A percentile compares a stretch with the other conserved stretches of the same genome.
phyloP scores from a whole-genome alignment of 2,797 vertebrate genomes.

The Poeciliopsis turneri region DNA sequence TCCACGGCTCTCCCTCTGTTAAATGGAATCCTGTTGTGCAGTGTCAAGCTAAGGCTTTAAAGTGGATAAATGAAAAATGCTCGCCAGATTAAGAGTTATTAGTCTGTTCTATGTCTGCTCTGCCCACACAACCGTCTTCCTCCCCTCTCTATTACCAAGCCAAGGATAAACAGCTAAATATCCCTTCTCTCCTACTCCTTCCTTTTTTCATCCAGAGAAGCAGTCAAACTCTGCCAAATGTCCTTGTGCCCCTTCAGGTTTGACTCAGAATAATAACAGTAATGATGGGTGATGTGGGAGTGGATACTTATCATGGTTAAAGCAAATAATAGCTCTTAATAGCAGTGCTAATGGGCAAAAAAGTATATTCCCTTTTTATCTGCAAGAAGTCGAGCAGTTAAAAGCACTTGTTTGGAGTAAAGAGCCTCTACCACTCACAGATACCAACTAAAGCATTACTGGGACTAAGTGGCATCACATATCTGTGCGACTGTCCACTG shows the following conservation, averaged over 20 bases:
- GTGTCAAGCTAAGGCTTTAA: conserved; percentile 26
- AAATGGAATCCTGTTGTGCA: conserved; percentile 7
- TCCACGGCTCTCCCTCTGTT: conserved; percentile 12
- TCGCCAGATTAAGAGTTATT: conserved; percentile 44
- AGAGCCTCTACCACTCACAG: conserved; percentile 19
- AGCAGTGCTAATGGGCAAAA: conserved; percentile 76
- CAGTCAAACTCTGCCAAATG: conserved; percentile 61
- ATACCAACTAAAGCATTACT: conserved; percentile 49
- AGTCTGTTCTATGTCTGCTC: conserved; percentile 46
- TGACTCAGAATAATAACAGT: conserved; percentile 71
- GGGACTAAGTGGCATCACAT: conserved; percentile 28
- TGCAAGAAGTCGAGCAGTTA: conserved; percentile 64
- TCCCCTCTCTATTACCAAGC: conserved; percentile 46
- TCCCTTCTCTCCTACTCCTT: conserved; percentile 13
- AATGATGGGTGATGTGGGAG: conserved; percentile 69
- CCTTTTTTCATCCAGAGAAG: conserved; percentile 37
- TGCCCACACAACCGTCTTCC: conserved; percentile 34
- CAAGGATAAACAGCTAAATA: conserved; percentile 39
- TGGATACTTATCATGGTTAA: conserved; percentile 63
- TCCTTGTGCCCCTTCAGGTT: conserved; percentile 73
- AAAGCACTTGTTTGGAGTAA: conserved; percentile 65
- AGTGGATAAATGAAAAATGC: conserved; percentile 11
- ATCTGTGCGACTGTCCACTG: conserved; percentile 12
- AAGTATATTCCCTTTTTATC: conserved; percentile 68
- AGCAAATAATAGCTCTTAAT: conserved; percentile 79